Percentiles rank a stretch among this genome's conserved stretches.
phyloP scores from a whole-genome alignment of 2,113 vertebrate species.

The Tiliqua scincoides region DNA sequence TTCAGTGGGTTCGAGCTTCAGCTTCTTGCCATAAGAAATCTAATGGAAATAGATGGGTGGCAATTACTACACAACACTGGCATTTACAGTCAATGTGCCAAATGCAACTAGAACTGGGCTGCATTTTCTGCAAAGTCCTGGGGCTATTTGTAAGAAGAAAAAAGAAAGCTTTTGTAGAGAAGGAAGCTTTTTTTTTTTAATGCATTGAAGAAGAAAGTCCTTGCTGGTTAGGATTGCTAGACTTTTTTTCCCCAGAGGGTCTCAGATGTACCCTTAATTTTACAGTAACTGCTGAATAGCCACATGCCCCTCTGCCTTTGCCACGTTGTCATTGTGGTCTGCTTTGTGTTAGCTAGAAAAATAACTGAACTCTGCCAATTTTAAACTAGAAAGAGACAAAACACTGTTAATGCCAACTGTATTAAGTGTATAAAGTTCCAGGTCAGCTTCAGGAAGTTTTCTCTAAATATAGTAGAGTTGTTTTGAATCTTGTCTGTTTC shows the following conservation, averaged over 20 bases:
- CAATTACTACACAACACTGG: not conserved
- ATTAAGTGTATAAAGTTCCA: not conserved
- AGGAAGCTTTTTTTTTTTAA: not conserved
- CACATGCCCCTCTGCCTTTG: not conserved
- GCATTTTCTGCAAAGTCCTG: not conserved
- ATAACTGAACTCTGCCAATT: slow-evolving; percentile 2
- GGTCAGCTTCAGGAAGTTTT: not conserved
- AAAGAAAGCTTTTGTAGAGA: too few relatives aligned
- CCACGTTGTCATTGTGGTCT: slow-evolving; percentile 11
- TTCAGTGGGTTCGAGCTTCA: not conserved
- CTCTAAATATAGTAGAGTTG: not conserved
- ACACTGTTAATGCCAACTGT: not conserved
- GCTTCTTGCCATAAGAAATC: not conserved
- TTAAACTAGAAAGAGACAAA: not conserved
- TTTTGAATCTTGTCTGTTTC: not conserved
- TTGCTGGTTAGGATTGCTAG: not conserved
- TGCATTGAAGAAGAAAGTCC: not conserved
- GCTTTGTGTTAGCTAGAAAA: slow-evolving; percentile 1
- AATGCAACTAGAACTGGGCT: not conserved
- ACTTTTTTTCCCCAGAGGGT: not conserved
- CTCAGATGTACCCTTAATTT: not conserved
- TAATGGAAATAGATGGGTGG: not conserved
- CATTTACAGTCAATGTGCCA: not conserved
- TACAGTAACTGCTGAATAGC: not conserved
- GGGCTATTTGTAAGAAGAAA: too few relatives aligned